Conservation (phyloP, 2,888 invertebrate genomes). For the Chirona hameri region DNA sequence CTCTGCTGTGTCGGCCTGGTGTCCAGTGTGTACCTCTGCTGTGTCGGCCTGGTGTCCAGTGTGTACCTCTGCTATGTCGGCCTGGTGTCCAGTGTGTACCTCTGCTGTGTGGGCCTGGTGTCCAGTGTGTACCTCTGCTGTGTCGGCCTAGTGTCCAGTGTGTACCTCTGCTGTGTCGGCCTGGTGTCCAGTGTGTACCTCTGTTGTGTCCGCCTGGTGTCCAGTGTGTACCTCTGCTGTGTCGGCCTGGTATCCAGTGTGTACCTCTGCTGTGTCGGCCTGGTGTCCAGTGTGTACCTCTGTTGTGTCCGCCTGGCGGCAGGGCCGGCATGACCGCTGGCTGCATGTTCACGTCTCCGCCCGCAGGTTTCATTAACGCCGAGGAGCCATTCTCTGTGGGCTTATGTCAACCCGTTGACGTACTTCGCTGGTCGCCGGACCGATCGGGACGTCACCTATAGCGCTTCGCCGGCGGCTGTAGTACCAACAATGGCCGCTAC, state of each 20-base stretch:
- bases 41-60: no score
- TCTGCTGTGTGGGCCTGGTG: no score
- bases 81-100: no score
- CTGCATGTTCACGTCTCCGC: background rate
- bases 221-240: background rate
- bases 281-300: background rate
- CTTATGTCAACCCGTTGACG: background rate
- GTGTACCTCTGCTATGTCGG: no score
- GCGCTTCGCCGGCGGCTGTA: background rate
- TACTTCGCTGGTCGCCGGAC: background rate
- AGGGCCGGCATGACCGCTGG: background rate
- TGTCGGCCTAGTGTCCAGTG: background rate
- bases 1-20: no score
- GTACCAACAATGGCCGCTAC: background rate
- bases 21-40: no score
- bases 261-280: background rate
- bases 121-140: no score
- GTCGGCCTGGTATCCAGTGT: background rate
- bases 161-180: background rate
- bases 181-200: background rate
- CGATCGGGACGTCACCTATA: background rate
- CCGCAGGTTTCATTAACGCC: conserved; percentile 12
- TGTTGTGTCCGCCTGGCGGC: background rate
- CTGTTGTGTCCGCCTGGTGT: background rate
- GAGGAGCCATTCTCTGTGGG: background rate